Base-by-base conservation (phyloP, 2,113 vertebrate genomes). In the Thryonomys swinderianus region DNA sequence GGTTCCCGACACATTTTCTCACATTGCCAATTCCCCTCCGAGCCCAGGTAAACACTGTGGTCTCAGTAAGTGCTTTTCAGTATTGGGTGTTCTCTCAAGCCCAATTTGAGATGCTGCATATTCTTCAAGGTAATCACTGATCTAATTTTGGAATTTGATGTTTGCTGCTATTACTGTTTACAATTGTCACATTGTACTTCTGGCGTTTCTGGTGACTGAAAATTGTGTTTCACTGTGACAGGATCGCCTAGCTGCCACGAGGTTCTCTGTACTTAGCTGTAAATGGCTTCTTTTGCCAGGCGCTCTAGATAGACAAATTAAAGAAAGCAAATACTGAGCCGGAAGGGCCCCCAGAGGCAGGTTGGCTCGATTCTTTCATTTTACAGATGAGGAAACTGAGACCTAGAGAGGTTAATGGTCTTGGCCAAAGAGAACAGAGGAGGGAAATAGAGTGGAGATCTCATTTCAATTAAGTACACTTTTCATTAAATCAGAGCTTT, bases 401-500 rank as follows among this genome's bases (percentile, higher is more conserved):
- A 78, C 17, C 7, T 55, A 30, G 34, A 59, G 42, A 90, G 66
- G 82, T 79, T 85, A 81, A 88, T 73, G 79, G 62, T 80, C 53
- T 84, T 48, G 55, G 66, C 40, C 85, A 85, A 37, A 81, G 53
- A 81, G 59, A 80, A 93, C 85, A 32, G 69, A 88, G 20, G 45
- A 69, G n/a, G 34, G 42, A 89, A 95, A 67, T 4, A 55, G 90
- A 92, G 32, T 13, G 34, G 62, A 84, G 71, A 80, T 92, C 66
- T 92, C 66, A 79, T 88, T 92, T 40, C 53, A 95, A 32, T 82
- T 81, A 61, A 95, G 83, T 82, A 55, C 81, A 16, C n/a, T 88
- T 93, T 90, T 93, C 81, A 95, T 97, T 95, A 94, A 96, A 61
- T 95, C 42, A 90, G 89, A 88, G 74, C 66, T 96, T 95, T 74